Evolutionary conservation across 1,140 invertebrate species (phyloP).

Genomic region (Theocolax elegans): DNA sequence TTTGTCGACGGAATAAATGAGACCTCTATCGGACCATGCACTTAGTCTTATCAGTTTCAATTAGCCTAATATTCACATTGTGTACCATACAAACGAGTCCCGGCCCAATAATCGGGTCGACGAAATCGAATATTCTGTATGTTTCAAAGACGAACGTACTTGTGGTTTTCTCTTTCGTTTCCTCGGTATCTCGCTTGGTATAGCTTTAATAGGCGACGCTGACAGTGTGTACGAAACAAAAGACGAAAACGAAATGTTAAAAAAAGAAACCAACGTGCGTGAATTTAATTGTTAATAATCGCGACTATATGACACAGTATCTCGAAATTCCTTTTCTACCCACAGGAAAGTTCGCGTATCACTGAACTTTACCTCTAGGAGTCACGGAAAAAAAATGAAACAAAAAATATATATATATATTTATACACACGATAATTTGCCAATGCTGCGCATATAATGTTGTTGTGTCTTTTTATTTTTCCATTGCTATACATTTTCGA

Average conservation of each 20-base stretch:
- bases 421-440: not conserved
- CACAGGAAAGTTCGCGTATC: not conserved
- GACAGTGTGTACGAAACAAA: too few relatives aligned
- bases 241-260: too few relatives aligned
- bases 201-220: conserved; percentile 13
- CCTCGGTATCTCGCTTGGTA: not conserved
- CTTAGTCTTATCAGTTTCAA: conserved; percentile 42
- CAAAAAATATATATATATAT: not conserved
- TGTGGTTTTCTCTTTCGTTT: not conserved
- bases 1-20: conserved; percentile 17
- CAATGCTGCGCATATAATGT: not conserved
- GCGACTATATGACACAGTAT: conserved; percentile 21
- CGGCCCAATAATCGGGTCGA: not conserved
- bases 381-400: not conserved
- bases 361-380: conserved; percentile 8
- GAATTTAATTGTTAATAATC: conserved; percentile 4
- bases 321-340: conserved; percentile 2
- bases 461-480: too few relatives aligned
- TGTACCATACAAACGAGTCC: conserved; percentile 37
- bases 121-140: conserved; percentile 16
- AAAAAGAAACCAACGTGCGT: not conserved
- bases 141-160: not conserved
- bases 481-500: not conserved
- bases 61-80: conserved; percentile 44
- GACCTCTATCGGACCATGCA: conserved; percentile 39